Conservation (phyloP, 1,140 invertebrate species). For the Aleiodes sp. region DNA sequence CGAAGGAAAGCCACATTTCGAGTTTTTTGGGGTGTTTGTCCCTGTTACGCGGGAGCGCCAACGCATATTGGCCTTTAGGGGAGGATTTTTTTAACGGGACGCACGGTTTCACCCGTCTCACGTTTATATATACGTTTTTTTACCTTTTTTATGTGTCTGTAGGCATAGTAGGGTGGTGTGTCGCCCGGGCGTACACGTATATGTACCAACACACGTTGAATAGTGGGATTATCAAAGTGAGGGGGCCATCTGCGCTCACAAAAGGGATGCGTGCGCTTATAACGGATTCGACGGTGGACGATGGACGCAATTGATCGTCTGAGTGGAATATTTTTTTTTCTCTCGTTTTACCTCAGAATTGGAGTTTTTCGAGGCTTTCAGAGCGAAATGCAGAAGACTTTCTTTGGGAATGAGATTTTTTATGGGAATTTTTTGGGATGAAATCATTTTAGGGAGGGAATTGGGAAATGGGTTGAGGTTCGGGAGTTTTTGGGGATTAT, state of each 20-base stretch:
- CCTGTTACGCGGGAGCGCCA: constrained; percentile 7
- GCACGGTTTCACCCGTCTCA: constrained; percentile 25
- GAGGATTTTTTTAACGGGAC: constrained; percentile 40
- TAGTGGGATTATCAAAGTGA: constrained; percentile 31
- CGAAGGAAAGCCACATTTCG: background rate
- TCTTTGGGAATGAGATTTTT: no score
- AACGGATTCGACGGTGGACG: constrained; percentile 20
- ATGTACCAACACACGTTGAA: constrained; percentile 29
- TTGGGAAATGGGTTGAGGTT: no score
- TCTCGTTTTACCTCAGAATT: background rate
- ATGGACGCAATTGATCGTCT: constrained; percentile 22
- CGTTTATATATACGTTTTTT: no score
- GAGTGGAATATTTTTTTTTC: background rate
- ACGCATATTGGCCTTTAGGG: constrained; percentile 29
- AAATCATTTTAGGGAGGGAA: no score
- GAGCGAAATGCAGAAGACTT: no score
- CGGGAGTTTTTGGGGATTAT: no score
- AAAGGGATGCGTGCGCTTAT: constrained; percentile 20
- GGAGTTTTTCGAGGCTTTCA: no score
- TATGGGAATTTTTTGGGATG: no score
- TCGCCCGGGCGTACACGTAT: constrained; percentile 31
- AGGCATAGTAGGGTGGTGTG: background rate
- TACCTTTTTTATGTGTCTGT: constrained; percentile 14
- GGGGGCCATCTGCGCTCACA: constrained; percentile 42
- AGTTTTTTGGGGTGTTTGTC: constrained; percentile 1